Evolutionary conservation across 2,888 invertebrate species (phyloP).

Genomic region (Spodoptera littoralis): DNA sequence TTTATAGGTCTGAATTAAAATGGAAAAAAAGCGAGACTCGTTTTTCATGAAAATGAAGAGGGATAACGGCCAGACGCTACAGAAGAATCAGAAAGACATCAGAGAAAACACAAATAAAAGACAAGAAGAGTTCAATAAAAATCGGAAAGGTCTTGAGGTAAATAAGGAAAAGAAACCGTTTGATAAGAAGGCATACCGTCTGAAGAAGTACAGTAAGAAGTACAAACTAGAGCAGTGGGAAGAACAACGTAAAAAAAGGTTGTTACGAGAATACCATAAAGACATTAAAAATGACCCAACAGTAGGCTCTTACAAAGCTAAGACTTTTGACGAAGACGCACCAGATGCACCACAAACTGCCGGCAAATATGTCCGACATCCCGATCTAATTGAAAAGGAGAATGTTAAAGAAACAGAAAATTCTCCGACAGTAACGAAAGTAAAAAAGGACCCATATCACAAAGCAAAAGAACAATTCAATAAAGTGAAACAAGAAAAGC

Average conservation of each 20-base stretch:
- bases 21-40: slow-evolving; percentile 78
- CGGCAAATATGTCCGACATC: slow-evolving; percentile 82
- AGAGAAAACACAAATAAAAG: slow-evolving; percentile 57
- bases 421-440: slow-evolving; percentile 50
- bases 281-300: slow-evolving; percentile 84
- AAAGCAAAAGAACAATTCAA: slow-evolving; percentile 88
- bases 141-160: slow-evolving; percentile 57
- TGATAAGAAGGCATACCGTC: slow-evolving; percentile 91
- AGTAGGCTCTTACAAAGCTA: slow-evolving; percentile 81
- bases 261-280: slow-evolving; percentile 88
- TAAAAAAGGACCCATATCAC: slow-evolving; percentile 79
- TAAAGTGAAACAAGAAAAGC: slow-evolving; percentile 88
- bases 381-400: slow-evolving; percentile 75
- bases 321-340: slow-evolving; percentile 84
- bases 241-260: slow-evolving; percentile 89
- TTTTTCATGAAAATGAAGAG: slow-evolving; percentile 77
- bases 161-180: slow-evolving; percentile 88
- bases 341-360: slow-evolving; percentile 65
- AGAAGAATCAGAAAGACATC: slow-evolving; percentile 42
- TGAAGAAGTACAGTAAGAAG: slow-evolving; percentile 92
- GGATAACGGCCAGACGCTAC: slow-evolving; percentile 32
- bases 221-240: slow-evolving; percentile 92
- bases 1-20: slow-evolving; percentile 81
- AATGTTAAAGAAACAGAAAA: slow-evolving; percentile 32
- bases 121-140: slow-evolving; percentile 73